These are phyloP conservation scores for Alca torda DNA, from an alignment of 2,797 vertebrate genomes.

Conservation along the genomic window DNA sequence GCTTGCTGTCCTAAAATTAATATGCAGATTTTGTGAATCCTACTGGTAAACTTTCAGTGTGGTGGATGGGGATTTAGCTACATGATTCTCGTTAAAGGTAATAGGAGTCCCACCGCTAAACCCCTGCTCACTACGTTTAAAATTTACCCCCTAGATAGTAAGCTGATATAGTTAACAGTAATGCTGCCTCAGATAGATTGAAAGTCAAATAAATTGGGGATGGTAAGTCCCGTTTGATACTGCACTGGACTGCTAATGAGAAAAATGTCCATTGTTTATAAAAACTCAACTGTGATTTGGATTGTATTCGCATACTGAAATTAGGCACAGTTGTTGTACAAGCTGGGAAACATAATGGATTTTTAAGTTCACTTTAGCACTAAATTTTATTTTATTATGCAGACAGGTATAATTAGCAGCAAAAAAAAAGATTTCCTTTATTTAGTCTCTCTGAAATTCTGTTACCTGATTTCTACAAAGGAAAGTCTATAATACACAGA, in stretches of 20 bases:
- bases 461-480: background rate
- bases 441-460: background rate
- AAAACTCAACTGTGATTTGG: background rate
- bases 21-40: slow-evolving; percentile 55
- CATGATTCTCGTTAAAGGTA: slow-evolving; percentile 57
- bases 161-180: slow-evolving; percentile 54
- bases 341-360: background rate
- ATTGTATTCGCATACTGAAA: background rate
- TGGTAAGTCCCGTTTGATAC: slow-evolving; percentile 35
- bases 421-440: background rate
- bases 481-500: rapidly evolving
- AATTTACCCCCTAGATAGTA: slow-evolving; percentile 55
- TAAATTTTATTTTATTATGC: background rate
- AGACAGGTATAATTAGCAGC: background rate
- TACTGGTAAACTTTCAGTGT: slow-evolving; percentile 38
- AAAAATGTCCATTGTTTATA: background rate
- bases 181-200: slow-evolving; percentile 30
- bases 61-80: slow-evolving; percentile 53
- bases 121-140: slow-evolving; percentile 38
- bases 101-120: slow-evolving; percentile 57
- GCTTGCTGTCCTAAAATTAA: slow-evolving; percentile 66
- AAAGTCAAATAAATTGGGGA: slow-evolving; percentile 35
- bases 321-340: background rate
- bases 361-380: background rate
- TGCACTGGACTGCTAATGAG: slow-evolving; percentile 13